Percentiles rank a stretch among this genome's conserved stretches.
Conservation (phyloP, 2,113 vertebrate genomes). For the Sakesphorus luctuosus region DNA sequence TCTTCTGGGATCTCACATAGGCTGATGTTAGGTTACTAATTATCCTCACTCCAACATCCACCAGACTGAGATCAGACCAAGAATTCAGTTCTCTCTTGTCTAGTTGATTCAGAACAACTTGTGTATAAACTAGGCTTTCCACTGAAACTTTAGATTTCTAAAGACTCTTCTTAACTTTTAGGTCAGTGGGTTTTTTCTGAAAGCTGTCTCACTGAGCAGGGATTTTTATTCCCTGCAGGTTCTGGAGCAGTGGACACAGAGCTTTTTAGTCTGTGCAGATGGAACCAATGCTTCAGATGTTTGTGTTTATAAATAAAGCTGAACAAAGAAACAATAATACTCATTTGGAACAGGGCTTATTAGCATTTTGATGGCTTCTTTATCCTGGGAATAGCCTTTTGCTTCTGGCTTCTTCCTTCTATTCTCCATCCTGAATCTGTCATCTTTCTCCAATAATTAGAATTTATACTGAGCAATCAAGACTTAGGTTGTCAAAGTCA, state of each 20-base stretch:
- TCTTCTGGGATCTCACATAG: not conserved
- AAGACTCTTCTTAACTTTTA: not conserved
- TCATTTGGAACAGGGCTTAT: not conserved
- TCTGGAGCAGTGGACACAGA: not conserved
- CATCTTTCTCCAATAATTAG: constrained; percentile 20
- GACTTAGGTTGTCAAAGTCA: not conserved
- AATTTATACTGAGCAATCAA: constrained; percentile 33
- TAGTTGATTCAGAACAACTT: not conserved
- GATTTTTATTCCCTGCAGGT: not conserved
- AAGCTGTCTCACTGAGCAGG: not conserved
- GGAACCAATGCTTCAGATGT: not conserved
- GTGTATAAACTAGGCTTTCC: not conserved
- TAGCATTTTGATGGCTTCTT: constrained; percentile 47
- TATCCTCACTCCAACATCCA: not conserved
- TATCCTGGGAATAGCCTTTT: constrained; percentile 23
- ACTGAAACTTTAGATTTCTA: not conserved
- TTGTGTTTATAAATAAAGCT: constrained; percentile 29
- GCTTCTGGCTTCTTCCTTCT: constrained; percentile 2
- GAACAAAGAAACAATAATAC: not conserved
- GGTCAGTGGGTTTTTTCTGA: not conserved
- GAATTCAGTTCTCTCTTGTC: not conserved
- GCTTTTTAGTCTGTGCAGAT: not conserved
- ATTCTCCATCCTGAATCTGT: not conserved
- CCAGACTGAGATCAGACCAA: not conserved
- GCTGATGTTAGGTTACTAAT: not conserved